Percentiles rank a stretch among this genome's conserved stretches.
phyloP scores from a whole-genome alignment of 2,113 vertebrate species.

The Oryzias celebensis region DNA sequence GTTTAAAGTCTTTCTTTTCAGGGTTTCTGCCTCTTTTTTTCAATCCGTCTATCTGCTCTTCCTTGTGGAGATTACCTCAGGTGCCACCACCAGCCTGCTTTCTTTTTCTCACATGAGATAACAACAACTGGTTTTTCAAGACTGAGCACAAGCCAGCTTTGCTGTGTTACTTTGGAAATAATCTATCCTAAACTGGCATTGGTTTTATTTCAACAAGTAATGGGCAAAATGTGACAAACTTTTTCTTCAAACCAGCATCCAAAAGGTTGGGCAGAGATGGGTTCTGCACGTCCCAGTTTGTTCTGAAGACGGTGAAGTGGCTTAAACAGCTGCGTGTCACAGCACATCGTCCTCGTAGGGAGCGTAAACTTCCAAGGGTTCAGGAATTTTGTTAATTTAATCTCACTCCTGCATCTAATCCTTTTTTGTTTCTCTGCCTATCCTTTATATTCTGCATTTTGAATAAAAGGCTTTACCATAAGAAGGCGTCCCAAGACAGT shows the following conservation, averaged over 20 bases:
- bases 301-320: too few relatives aligned
- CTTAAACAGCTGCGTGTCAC: too few relatives aligned
- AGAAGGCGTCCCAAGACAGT: too few relatives aligned
- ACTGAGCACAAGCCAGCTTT: neutral
- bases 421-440: too few relatives aligned
- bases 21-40: conserved; percentile 21
- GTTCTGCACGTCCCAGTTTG: neutral
- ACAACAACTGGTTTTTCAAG: conserved; percentile 61
- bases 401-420: too few relatives aligned
- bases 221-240: neutral
- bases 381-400: too few relatives aligned
- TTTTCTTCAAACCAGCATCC: neutral
- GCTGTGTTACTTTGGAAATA: accelerated
- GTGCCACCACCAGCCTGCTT: conserved; percentile 1
- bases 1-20: neutral
- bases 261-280: accelerated
- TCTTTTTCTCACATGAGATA: conserved; percentile 6
- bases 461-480: too few relatives aligned
- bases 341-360: too few relatives aligned
- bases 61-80: conserved; percentile 30
- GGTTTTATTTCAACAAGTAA: neutral
- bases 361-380: too few relatives aligned
- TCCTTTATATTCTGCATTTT: too few relatives aligned
- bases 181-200: too few relatives aligned
- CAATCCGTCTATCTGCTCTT: conserved; percentile 49